Evolutionary conservation across 2,888 invertebrate genomes (phyloP).

Genomic region (Drosophila picticornis): DNA sequence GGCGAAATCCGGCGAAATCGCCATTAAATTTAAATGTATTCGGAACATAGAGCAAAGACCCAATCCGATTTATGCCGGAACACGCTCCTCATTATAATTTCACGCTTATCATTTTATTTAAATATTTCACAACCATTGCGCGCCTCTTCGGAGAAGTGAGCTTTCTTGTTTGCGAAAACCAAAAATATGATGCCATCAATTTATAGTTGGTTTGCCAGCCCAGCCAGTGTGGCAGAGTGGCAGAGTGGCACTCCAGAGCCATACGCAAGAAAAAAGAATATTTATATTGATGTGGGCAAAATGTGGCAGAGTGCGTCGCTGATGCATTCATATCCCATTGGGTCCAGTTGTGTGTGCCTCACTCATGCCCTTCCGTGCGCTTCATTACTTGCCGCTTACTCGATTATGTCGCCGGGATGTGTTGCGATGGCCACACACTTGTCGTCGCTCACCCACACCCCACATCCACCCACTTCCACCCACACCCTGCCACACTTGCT

Average conservation of each 20-base stretch:
- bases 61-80: slow-evolving; percentile 73
- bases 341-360: slow-evolving; percentile 73
- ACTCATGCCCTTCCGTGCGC: slow-evolving; percentile 40
- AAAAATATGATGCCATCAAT: slow-evolving; percentile 65
- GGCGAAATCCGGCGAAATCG: slow-evolving; percentile 30
- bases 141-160: slow-evolving; percentile 60
- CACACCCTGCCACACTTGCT: slow-evolving; percentile 16
- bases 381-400: slow-evolving; percentile 72
- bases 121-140: slow-evolving; percentile 46
- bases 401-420: slow-evolving; percentile 70
- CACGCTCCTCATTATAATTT: slow-evolving; percentile 80
- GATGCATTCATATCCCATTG: slow-evolving; percentile 80
- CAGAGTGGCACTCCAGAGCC: slow-evolving; percentile 11
- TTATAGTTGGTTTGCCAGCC: slow-evolving; percentile 61
- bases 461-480: background rate
- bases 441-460: slow-evolving; percentile 7
- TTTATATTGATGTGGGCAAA: slow-evolving; percentile 51
- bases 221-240: background rate
- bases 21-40: slow-evolving; percentile 54
- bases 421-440: slow-evolving; percentile 31
- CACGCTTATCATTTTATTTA: slow-evolving; percentile 81
- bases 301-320: slow-evolving; percentile 40
- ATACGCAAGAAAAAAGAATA: slow-evolving; percentile 15
- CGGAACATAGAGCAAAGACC: slow-evolving; percentile 15
- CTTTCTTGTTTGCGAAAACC: slow-evolving; percentile 72